These are phyloP conservation scores for Phrixothrix hirtus DNA, from an alignment of 2,888 invertebrate genomes.

Conservation along the genomic window DNA sequence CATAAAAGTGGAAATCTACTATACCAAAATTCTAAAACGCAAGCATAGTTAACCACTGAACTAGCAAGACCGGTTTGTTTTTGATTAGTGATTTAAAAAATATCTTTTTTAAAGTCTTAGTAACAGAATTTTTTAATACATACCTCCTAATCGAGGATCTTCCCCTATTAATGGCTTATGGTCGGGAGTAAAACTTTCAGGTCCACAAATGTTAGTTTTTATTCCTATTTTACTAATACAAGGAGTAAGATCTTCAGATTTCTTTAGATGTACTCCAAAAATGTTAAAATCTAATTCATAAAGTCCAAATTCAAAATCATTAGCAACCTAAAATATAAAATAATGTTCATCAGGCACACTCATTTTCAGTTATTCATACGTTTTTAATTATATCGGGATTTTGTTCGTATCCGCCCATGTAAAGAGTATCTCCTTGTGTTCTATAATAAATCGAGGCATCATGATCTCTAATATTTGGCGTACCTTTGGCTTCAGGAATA, in stretches of 20 bases:
- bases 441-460: conserved; percentile 82
- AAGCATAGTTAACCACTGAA: no score
- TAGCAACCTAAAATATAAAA: conserved; percentile 71
- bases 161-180: conserved; percentile 87
- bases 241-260: conserved; percentile 75
- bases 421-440: conserved; percentile 80
- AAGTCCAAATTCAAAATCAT: conserved; percentile 79
- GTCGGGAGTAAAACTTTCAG: conserved; percentile 91
- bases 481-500: conserved; percentile 71
- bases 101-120: no score
- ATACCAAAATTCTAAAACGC: no score
- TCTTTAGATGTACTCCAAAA: conserved; percentile 75
- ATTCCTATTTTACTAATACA: conserved; percentile 74
- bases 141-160: conserved; percentile 66
- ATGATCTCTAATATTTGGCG: conserved; percentile 86
- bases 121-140: background rate
- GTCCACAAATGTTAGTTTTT: conserved; percentile 86
- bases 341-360: no score
- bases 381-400: conserved; percentile 82
- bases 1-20: no score
- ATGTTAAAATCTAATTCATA: conserved; percentile 88
- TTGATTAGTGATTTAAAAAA: no score
- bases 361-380: no score
- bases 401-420: conserved; percentile 85
- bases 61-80: no score